These are phyloP conservation scores for Drosophila virilis DNA, from an alignment of 1,140 invertebrate genomes.

Conservation along the genomic window DNA sequence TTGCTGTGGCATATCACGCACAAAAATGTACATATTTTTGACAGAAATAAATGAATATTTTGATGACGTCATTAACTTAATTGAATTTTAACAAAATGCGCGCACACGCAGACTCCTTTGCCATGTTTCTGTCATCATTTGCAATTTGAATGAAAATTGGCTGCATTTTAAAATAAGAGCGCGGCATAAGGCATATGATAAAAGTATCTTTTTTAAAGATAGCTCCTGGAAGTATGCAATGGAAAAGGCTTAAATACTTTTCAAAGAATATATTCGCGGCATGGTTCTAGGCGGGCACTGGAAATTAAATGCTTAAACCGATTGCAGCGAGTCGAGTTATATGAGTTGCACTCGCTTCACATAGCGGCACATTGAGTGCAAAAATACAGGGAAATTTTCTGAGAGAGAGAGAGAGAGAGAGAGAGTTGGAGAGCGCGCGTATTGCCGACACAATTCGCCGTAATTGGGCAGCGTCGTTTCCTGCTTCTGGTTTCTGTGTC, in stretches of 20 bases:
- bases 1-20: slow-evolving; percentile 10
- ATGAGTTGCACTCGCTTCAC: slow-evolving; percentile 7
- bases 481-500: slow-evolving; percentile 70
- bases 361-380: slow-evolving; percentile 23
- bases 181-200: no score
- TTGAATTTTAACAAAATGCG: slow-evolving; percentile 58
- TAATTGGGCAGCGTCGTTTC: slow-evolving; percentile 29
- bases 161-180: slow-evolving; percentile 49
- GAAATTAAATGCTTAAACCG: slow-evolving; percentile 9
- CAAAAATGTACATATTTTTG: slow-evolving; percentile 46
- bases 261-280: slow-evolving; percentile 2
- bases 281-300: slow-evolving; percentile 14
- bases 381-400: slow-evolving; percentile 64
- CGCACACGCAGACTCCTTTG: not conserved
- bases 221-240: slow-evolving; percentile 17
- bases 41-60: slow-evolving; percentile 70
- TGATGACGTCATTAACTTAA: slow-evolving; percentile 73
- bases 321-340: slow-evolving; percentile 38
- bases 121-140: slow-evolving; percentile 53
- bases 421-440: not conserved
- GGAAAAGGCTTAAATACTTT: slow-evolving; percentile 8
- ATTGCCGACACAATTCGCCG: slow-evolving; percentile 30
- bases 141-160: slow-evolving; percentile 65
- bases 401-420: slow-evolving; percentile 23
- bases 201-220: no score